Evolutionary conservation across 2,113 vertebrate genomes (phyloP).

Genomic region (Microtus ochrogaster): DNA sequence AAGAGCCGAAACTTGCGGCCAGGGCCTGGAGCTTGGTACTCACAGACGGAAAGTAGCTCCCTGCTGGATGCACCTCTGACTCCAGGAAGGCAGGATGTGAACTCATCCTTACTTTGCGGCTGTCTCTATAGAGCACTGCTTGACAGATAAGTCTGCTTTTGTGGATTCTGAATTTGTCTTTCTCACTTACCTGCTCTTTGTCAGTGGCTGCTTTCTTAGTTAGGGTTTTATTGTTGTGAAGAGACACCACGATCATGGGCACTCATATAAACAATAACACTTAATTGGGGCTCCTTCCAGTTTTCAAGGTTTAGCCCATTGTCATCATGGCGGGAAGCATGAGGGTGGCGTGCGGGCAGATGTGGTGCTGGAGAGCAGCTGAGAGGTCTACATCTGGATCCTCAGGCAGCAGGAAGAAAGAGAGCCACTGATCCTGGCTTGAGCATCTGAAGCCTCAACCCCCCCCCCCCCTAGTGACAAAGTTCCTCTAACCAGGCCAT

Average conservation of each 20-base stretch:
- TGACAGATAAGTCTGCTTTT: rapidly evolving
- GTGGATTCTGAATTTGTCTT: background rate
- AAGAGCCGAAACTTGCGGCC: background rate
- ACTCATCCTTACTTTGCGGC: rapidly evolving
- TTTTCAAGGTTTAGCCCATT: background rate
- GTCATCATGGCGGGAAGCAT: background rate
- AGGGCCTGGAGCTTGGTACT: rapidly evolving
- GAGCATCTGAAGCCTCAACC: background rate
- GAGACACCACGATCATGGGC: background rate
- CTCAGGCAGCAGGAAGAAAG: background rate
- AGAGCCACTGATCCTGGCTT: background rate
- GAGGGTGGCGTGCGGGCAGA: background rate
- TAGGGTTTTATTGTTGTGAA: background rate
- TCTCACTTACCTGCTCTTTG: background rate
- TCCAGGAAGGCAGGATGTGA: background rate
- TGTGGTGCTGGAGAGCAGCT: background rate
- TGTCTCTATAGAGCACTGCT: background rate
- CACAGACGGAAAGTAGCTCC: background rate
- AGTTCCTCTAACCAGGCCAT: no score
- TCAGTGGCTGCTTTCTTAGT: background rate
- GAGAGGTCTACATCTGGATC: background rate
- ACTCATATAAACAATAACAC: background rate
- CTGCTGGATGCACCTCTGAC: background rate
- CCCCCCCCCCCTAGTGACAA: background rate
- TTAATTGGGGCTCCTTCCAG: background rate